These are phyloP conservation scores for Sebastes trivittatus DNA, from an alignment of 2,797 vertebrate species.

Conservation along the genomic window DNA sequence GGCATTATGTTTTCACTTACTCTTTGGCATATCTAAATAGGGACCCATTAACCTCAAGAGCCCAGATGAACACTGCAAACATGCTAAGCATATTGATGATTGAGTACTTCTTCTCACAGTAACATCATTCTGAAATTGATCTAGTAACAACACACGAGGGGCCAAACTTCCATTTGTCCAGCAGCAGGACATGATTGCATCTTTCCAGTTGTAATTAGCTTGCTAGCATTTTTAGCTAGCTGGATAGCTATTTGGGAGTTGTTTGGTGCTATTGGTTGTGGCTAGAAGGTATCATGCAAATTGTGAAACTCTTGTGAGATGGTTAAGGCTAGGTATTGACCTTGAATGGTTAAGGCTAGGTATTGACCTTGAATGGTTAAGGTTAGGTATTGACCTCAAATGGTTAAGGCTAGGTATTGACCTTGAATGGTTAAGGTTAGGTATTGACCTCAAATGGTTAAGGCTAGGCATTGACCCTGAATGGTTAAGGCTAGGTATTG, in stretches of 20 bases:
- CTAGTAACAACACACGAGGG: background rate
- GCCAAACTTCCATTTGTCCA: background rate
- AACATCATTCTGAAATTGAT: background rate
- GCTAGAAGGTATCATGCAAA: too few relatives aligned
- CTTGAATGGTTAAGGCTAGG: too few relatives aligned
- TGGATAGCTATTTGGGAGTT: background rate
- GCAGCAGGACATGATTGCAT: background rate
- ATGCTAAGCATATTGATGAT: background rate
- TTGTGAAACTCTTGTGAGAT: too few relatives aligned
- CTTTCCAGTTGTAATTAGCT: background rate
- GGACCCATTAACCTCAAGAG: slow-evolving; percentile 7
- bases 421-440: too few relatives aligned
- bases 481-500: too few relatives aligned
- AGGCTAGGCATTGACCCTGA: fast-evolving
- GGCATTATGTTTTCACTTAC: slow-evolving; percentile 36
- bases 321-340: too few relatives aligned
- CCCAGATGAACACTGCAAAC: background rate
- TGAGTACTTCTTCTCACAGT: background rate
- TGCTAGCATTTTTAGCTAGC: background rate
- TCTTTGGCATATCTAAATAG: slow-evolving; percentile 21
- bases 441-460: too few relatives aligned
- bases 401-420: too few relatives aligned
- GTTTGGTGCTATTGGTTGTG: background rate
- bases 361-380: too few relatives aligned
- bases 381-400: fast-evolving